Base-by-base conservation (phyloP, 2,888 invertebrate species). In the Apamea monoglypha region DNA sequence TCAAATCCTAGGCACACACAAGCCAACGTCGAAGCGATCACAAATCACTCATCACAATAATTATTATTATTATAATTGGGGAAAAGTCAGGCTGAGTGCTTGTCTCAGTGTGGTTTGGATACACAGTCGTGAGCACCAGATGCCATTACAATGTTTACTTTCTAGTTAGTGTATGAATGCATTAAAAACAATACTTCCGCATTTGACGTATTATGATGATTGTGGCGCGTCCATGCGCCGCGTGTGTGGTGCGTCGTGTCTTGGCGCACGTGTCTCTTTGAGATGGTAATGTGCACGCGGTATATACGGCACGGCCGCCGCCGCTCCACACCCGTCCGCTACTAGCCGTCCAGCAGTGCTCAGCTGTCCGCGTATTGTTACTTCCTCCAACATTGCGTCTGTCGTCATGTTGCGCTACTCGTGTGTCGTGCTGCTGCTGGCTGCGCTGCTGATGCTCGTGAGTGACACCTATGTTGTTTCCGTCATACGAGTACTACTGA, bases 231-330 rank as follows among this genome's bases (percentile, higher is more conserved):
- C 14, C 40, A 53, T 21, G 29, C 56, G 18, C 50, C n/a, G 10
- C 29, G 25, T 40, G 66, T n/a, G 32, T 14, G 25, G 64, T 21
- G 32, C 14, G 32, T 64, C 64, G 76, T 47, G 56, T 47, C 47
- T 12, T 8, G 40, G 16, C 25, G 64, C 59, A 53, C 25, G 64
- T 14, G 21, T 10, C 59, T 66, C 67, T 40, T 81, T 81, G 68
- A 76, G 18, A 82, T 81, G 80, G 36, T 68, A 82, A 80, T 82
- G 53, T 29, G 29, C 29, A 6, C 29, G 44, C 29, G 25, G 63
- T 81, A 81, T 81, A 81, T 69, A 76, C 32, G 40, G 21, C 47
- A 12, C 16, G 25, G n/a, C 53, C 14, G 10, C 6, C 32, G 5
- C n/a, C 68, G 36, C 61, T 44, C 36, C 18, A 5, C 68, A 82